A percentile compares a stretch with the other conserved stretches of the same genome.
phyloP scores from a whole-genome alignment of 2,113 vertebrate species.

The Trogon melanurus region DNA sequence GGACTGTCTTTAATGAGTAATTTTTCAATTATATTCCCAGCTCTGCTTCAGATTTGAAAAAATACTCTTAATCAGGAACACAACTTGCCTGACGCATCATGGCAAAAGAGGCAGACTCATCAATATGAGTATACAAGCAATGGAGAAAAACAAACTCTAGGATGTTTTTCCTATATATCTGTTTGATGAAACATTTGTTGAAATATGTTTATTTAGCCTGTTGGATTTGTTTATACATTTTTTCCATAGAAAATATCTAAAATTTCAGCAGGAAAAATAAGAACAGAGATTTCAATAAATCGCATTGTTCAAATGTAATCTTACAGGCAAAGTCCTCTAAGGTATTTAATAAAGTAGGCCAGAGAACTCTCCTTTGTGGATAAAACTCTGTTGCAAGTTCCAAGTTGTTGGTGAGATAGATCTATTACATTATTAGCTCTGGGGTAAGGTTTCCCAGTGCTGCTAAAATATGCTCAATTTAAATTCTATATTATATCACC shows the following conservation, averaged over 20 bases:
- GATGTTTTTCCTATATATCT: neutral
- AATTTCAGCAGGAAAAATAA: slow-evolving; percentile 43
- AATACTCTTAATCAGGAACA: neutral
- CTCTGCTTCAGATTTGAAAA: neutral
- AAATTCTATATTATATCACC: slow-evolving; percentile 67
- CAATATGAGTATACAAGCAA: neutral
- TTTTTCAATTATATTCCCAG: neutral
- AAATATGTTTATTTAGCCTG: slow-evolving; percentile 37
- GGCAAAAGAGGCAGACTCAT: neutral
- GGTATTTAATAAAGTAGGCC: slow-evolving; percentile 68
- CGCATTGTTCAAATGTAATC: slow-evolving; percentile 50
- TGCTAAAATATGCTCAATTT: slow-evolving; percentile 67
- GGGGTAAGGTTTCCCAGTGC: slow-evolving; percentile 59
- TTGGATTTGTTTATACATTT: slow-evolving; percentile 34
- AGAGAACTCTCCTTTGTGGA: slow-evolving; percentile 62
- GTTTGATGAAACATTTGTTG: slow-evolving; percentile 12
- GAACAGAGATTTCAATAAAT: slow-evolving; percentile 56
- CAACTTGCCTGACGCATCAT: neutral
- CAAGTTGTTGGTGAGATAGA: slow-evolving; percentile 34
- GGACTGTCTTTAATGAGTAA: neutral
- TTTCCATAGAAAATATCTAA: slow-evolving; percentile 7
- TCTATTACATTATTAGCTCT: slow-evolving; percentile 63
- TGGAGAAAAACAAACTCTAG: neutral
- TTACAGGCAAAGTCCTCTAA: slow-evolving; percentile 52
- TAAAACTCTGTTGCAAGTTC: slow-evolving; percentile 57